Base-by-base conservation (phyloP, 2,888 invertebrate genomes). In the Caenorhabditis uteleia region DNA sequence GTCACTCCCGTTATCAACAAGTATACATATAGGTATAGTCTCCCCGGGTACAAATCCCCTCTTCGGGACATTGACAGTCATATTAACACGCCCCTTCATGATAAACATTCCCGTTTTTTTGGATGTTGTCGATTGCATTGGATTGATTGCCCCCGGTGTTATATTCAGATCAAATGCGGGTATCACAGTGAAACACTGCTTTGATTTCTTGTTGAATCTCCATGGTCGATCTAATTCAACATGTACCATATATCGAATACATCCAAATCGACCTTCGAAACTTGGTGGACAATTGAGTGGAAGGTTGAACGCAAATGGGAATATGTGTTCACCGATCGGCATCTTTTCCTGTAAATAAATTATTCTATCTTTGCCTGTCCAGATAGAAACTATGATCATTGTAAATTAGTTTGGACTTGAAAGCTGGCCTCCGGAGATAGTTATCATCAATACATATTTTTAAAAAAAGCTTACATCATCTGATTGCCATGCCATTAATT, bases 221-320 rank as follows among this genome's bases (percentile, higher is more conserved):
- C 64, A 64, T 6, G 57, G 57, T 16, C 64, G 18, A 25, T 64
- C 64, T 16, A 64, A 29, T 40, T 58, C 58, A 3, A 58, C 64
- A 21, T 64, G 47, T 0, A 64, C 54, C 12, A 34, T 39, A 16
- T 64, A 64, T n/a, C 58, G 47, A 14, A 64, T 58, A n/a, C 26
- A 18, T 20, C 64, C 64, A 16, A 51, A 36, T 18, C 26, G 33
- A 6, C 56, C 51, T 27, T 62, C 62, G 23, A 46, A 62, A 33
- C 51, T 53, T 18, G 62, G 62, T n/a, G 62, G 62, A n/a, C 50
- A 51, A 21, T 51, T 42, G 2, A n/a, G 3, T 0, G 62, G 62
- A 21, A 48, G 25, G 3, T 20, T 23, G 47, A 62, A 57, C 10
- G 42, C 39, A 18, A 62, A 62, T 14, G 56, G 51, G 44, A 62